Evolutionary conservation across 2,888 invertebrate species (phyloP).

Genomic region (Ochlodes sylvanus): DNA sequence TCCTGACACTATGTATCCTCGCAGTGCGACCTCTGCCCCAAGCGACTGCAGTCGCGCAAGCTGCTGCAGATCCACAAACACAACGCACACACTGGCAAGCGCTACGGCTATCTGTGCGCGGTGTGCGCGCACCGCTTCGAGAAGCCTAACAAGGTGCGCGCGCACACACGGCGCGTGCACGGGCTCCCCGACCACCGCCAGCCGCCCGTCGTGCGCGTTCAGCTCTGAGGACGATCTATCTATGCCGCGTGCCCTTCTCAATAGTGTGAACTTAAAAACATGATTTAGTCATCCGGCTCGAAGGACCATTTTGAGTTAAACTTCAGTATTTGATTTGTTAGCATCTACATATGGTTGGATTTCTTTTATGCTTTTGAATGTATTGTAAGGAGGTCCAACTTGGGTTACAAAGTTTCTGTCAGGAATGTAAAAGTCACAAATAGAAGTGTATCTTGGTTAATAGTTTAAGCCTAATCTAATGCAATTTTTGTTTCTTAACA

Average conservation of each 20-base stretch:
- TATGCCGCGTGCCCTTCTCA: no score
- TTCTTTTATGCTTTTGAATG: no score
- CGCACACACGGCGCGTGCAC: conserved; percentile 71
- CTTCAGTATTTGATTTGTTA: no score
- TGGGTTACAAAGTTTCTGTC: no score
- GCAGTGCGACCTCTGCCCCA: conserved; percentile 78
- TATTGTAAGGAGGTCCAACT: no score
- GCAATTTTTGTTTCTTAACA: no score
- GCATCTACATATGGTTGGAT: no score
- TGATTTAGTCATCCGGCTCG: neutral
- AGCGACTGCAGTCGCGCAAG: conserved; percentile 73
- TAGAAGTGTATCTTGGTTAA: no score
- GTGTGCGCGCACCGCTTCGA: conserved; percentile 75
- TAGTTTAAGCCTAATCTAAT: no score
- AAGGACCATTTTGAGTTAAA: neutral
- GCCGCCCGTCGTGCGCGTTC: conserved; percentile 66
- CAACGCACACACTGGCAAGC: conserved; percentile 75
- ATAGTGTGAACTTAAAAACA: neutral
- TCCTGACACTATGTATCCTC: neutral
- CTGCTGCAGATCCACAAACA: conserved; percentile 79
- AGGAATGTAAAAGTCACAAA: no score
- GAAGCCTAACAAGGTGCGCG: conserved; percentile 78
- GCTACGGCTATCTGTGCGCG: conserved; percentile 72
- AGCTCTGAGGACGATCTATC: conserved; percentile 46
- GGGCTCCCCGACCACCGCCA: conserved; percentile 67